Conservation (phyloP, 2,888 invertebrate species). For the Achlya flavicornis region DNA sequence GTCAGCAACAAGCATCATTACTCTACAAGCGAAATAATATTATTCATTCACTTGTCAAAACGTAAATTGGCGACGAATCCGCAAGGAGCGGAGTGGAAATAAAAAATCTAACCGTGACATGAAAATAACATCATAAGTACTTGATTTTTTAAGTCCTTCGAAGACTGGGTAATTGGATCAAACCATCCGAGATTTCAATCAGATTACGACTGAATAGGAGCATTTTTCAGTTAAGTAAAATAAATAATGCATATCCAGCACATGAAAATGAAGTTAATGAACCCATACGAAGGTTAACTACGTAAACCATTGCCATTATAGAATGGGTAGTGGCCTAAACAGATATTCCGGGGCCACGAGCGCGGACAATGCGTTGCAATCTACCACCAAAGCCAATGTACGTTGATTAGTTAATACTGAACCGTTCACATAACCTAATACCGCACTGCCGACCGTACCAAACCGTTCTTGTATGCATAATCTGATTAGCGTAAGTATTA, state of each 20-base stretch:
- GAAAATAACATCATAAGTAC: background rate
- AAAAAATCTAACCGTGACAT: conserved; percentile 25
- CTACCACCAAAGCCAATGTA: conserved; percentile 77
- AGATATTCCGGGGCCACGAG: conserved; percentile 81
- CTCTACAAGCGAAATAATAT: conserved; percentile 59
- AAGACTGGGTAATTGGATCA: background rate
- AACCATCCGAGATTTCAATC: too few species aligned
- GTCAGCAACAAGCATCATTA: conserved; percentile 56
- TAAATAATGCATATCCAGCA: conserved; percentile 34
- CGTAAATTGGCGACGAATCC: conserved; percentile 67
- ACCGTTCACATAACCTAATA: conserved; percentile 76
- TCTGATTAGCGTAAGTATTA: conserved; percentile 81
- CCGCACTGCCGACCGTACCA: conserved; percentile 62
- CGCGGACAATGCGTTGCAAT: conserved; percentile 80
- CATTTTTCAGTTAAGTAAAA: background rate
- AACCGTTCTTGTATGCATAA: conserved; percentile 83
- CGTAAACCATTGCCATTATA: conserved; percentile 75
- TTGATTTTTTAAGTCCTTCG: background rate
- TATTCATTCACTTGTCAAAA: conserved; percentile 76
- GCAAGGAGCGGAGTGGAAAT: conserved; percentile 36
- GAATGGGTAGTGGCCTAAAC: conserved; percentile 80
- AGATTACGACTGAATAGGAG: too few species aligned
- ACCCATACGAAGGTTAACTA: conserved; percentile 65
- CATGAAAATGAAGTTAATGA: conserved; percentile 53
- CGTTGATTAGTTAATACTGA: conserved; percentile 82